These are phyloP conservation scores for Grus americana DNA, from an alignment of 2,113 vertebrate genomes.

Conservation along the genomic window DNA sequence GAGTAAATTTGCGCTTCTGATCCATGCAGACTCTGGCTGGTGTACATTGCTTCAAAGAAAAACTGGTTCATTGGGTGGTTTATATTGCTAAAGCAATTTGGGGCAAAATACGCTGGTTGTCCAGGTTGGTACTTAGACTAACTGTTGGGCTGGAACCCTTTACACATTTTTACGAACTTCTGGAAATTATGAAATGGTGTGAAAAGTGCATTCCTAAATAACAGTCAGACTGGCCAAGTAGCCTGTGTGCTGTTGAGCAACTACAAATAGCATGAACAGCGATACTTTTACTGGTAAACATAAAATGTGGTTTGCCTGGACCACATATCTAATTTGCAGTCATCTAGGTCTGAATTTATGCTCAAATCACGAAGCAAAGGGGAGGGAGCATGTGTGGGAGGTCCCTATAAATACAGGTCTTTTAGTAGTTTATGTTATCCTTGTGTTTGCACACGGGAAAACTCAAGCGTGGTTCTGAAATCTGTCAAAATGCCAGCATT, in stretches of 20 bases:
- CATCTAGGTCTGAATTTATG: constrained; percentile 16
- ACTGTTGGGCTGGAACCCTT: background rate
- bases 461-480: background rate
- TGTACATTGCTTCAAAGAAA: background rate
- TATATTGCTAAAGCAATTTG: background rate
- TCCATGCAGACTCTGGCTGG: background rate
- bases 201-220: background rate
- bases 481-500: background rate
- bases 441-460: background rate
- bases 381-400: background rate
- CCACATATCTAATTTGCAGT: constrained; percentile 17
- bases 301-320: constrained; percentile 7
- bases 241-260: background rate
- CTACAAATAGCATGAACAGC: background rate
- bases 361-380: background rate
- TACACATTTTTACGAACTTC: background rate
- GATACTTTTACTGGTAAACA: constrained; percentile 40
- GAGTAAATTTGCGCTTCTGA: background rate
- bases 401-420: background rate
- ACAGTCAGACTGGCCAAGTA: background rate
- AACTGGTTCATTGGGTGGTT: background rate
- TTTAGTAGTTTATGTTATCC: background rate
- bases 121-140: background rate
- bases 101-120: rapidly evolving
- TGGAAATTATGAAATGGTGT: background rate